Evolutionary conservation across 1,140 invertebrate species (phyloP), one percentile per base, ranked within the genome.

Genomic region (Philotrypesis tridentata): DNA sequence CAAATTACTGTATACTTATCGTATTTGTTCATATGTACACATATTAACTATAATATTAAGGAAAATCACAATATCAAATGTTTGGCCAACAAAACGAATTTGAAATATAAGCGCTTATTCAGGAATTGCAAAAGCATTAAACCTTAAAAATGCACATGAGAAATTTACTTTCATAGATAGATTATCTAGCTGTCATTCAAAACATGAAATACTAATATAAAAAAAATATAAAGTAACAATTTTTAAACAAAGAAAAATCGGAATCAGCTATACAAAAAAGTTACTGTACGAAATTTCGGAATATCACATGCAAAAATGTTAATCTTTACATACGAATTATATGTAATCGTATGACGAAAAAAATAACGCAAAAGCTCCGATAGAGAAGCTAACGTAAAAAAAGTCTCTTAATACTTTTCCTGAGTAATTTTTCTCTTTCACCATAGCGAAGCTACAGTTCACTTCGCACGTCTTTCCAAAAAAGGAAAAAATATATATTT

Each of bases 341-440:
- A 73, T 11, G 61, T 40, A 17, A 71, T 37, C 27, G 43, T 29
- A 80, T 37, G 9, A 72, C 14, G 21, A 43, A 82, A 60, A 70
- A 55, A 80, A 79, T 61, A 29, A 81, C 60, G 21, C 23, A 61
- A 67, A 14, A 21, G 67, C 48, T 55, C n/a, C 21, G 21, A 6
- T n/a, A 0, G n/a, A 21, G 48, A 55, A 55, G 48, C 21, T 55
- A 6, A 1, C 7, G 48, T 55, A 75, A 67, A 11, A 55, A 77
- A 25, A 21, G 29, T 63, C 61, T 37, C 71, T n/a, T 75, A 76
- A 82, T 82, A 82, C 75, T 82, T 82, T 76, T 77, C 65, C 60
- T 73, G 70, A 82, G 81, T 48, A 72, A 77, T 23, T 82, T 70
- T 21, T 79, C 4, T 55, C 27, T 77, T 55, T 17, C 12, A 1